These are phyloP conservation scores for Anadara kagoshimensis DNA, from an alignment of 1,140 invertebrate species.

Conservation along the genomic window DNA sequence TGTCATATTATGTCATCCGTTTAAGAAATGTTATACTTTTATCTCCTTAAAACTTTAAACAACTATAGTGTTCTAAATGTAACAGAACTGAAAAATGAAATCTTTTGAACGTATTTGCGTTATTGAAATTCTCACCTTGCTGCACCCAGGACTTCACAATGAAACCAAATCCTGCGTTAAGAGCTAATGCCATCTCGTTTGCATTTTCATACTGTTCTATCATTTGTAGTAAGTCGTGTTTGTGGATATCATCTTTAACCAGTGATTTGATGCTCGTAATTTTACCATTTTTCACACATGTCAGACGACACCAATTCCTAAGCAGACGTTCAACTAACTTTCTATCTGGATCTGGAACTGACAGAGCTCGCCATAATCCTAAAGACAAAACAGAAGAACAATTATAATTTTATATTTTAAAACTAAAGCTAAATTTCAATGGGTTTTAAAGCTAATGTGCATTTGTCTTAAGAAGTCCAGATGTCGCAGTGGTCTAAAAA, in stretches of 20 bases:
- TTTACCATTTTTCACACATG: slow-evolving; percentile 59
- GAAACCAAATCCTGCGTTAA: slow-evolving; percentile 58
- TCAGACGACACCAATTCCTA: slow-evolving; percentile 67
- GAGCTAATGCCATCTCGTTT: slow-evolving; percentile 62
- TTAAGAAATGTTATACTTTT: too few species aligned
- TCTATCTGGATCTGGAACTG: slow-evolving; percentile 50
- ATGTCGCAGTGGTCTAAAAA: too few species aligned
- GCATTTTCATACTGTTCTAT: slow-evolving; percentile 63
- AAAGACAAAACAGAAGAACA: slow-evolving; percentile 20
- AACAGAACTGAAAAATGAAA: too few species aligned
- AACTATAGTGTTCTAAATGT: too few species aligned
- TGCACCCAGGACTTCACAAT: slow-evolving; percentile 60
- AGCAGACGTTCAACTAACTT: slow-evolving; percentile 58
- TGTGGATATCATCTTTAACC: slow-evolving; percentile 55
- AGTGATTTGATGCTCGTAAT: slow-evolving; percentile 55
- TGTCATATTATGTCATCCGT: too few species aligned
- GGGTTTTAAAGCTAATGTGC: too few species aligned
- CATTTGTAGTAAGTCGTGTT: slow-evolving; percentile 52
- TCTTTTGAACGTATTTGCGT: neutral
- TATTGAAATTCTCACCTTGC: slow-evolving; percentile 44
- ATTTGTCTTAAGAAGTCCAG: too few species aligned
- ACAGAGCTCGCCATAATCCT: slow-evolving; percentile 62
- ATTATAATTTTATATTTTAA: too few species aligned
- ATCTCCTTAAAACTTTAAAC: too few species aligned
- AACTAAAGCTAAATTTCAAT: too few species aligned